Percentiles rank a stretch among this genome's conserved stretches.
These are phyloP conservation scores for Chaenocephalus aceratus DNA, from an alignment of 2,113 vertebrate species.

Conservation along the genomic window DNA sequence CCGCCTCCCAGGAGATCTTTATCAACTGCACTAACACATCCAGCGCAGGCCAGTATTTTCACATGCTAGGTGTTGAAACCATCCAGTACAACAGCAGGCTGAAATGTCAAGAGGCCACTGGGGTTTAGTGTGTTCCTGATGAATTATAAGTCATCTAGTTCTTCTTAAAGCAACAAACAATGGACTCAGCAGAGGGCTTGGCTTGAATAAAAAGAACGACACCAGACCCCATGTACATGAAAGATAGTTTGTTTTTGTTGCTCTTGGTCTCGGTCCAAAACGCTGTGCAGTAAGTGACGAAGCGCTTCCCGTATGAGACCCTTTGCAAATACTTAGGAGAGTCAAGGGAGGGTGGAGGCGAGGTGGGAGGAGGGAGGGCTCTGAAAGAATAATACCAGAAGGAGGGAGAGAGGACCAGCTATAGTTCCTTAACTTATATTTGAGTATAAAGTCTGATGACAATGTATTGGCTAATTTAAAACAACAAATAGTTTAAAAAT, in stretches of 20 bases:
- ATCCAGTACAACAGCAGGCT: conserved; percentile 33
- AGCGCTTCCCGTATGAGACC: conserved; percentile 39
- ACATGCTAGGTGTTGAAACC: conserved; percentile 46
- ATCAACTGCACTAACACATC: conserved; percentile 30
- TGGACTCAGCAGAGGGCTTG: conserved; percentile 38
- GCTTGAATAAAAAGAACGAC: conserved; percentile 28
- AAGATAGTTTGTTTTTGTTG: conserved; percentile 67
- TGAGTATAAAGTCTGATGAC: background rate
- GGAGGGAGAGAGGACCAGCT: background rate
- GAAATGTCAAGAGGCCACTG: conserved; percentile 50
- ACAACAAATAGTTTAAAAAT: too few species aligned
- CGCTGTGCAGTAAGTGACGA: conserved; percentile 52
- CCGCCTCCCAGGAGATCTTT: conserved; percentile 33
- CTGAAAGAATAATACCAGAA: conserved; percentile 11
- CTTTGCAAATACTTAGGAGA: conserved; percentile 39
- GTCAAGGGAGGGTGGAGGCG: conserved; percentile 16
- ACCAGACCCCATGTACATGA: conserved; percentile 33
- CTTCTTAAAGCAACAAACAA: conserved; percentile 67
- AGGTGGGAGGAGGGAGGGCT: background rate
- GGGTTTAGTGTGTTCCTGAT: conserved; percentile 38
- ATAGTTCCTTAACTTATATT: conserved; percentile 1
- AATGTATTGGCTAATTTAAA: background rate
- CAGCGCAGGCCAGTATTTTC: conserved; percentile 30
- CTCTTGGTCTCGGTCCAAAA: conserved; percentile 58
- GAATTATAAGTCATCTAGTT: conserved; percentile 52